Conservation (phyloP, 1,140 invertebrate genomes). For the Cyclargus thomasi region DNA sequence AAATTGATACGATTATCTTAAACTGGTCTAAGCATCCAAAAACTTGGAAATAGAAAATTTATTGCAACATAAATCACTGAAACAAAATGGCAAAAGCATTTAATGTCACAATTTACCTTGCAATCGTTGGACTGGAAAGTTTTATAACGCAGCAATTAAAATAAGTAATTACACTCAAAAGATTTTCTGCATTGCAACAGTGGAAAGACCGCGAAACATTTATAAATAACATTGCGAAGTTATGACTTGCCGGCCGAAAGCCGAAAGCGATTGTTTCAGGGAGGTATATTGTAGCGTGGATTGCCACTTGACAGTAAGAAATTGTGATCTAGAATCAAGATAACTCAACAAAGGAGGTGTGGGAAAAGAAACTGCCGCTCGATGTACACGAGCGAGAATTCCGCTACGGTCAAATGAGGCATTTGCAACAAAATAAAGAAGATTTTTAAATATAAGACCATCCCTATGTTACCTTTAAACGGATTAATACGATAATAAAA, state of each 20-base stretch:
- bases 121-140: background rate
- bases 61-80: background rate
- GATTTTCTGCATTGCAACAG: background rate
- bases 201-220: background rate
- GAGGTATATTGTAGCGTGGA: background rate
- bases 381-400: background rate
- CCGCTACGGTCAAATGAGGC: background rate
- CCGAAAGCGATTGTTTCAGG: background rate
- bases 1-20: conserved; percentile 15
- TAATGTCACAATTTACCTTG: conserved; percentile 3
- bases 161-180: background rate
- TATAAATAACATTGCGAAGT: conserved; percentile 1
- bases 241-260: background rate
- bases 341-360: background rate
- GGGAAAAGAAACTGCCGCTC: background rate
- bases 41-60: background rate
- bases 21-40: background rate
- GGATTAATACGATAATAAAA: background rate
- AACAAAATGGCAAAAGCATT: background rate
- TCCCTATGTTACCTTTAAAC: background rate
- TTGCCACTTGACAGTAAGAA: background rate
- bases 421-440: background rate
- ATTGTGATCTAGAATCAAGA: conserved; percentile 1
- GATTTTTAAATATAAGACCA: background rate
- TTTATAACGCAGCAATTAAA: background rate